A percentile compares a stretch with the other conserved stretches of the same genome.
Conservation (phyloP, 2,888 invertebrate genomes). For the Rapana venosa region DNA sequence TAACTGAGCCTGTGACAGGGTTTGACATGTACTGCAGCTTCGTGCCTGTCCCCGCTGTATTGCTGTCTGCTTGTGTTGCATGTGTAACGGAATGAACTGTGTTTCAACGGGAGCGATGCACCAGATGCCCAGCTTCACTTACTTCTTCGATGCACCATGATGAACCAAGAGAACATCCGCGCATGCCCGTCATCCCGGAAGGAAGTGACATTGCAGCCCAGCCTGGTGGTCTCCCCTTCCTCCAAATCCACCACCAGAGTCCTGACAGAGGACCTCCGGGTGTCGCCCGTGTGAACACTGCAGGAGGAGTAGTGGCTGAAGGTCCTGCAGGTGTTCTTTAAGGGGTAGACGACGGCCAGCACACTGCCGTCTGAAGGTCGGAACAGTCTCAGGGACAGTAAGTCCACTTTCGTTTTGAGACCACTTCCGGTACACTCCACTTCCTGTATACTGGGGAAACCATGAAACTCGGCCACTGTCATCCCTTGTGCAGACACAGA, state of each 20-base stretch:
- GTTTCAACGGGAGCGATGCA: too few relatives aligned
- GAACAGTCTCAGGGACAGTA: background rate
- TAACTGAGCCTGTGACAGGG: too few relatives aligned
- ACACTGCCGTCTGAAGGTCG: background rate
- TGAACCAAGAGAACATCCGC: background rate
- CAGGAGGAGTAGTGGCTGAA: slow-evolving; percentile 1
- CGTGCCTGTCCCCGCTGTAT: too few relatives aligned
- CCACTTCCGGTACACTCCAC: background rate
- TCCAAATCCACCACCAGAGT: background rate
- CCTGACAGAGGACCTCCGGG: background rate
- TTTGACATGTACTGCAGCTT: too few relatives aligned
- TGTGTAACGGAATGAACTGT: too few relatives aligned
- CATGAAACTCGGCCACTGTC: background rate
- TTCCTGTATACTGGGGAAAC: slow-evolving; percentile 23
- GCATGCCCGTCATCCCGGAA: background rate
- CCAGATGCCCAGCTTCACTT: background rate
- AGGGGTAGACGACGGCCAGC: background rate
- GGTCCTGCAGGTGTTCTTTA: background rate
- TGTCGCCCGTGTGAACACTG: background rate
- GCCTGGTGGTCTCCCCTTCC: background rate
- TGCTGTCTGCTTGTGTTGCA: too few relatives aligned
- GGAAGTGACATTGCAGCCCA: slow-evolving; percentile 20
- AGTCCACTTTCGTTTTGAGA: background rate
- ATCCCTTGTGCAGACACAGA: background rate
- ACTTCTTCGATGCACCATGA: slow-evolving; percentile 23